A percentile compares a stretch with the other conserved stretches of the same genome.
These are phyloP conservation scores for Ophion obscuratus DNA, from an alignment of 2,888 invertebrate species.

Conservation along the genomic window DNA sequence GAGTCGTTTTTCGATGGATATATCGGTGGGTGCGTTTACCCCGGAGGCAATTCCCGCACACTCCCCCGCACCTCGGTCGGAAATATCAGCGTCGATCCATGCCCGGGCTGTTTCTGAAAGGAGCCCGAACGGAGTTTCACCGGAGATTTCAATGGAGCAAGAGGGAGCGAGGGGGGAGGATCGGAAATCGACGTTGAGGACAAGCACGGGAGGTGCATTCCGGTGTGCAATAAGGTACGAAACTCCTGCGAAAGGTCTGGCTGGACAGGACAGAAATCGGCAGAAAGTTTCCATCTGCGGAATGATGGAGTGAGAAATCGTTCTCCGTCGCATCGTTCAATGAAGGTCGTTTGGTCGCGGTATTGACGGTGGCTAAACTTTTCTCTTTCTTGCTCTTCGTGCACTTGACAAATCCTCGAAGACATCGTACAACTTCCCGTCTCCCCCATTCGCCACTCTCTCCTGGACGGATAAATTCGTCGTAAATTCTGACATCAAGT, in stretches of 20 bases:
- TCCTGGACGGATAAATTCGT: neutral
- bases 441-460: neutral
- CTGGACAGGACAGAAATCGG: slow-evolving; percentile 31
- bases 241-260: slow-evolving; percentile 6
- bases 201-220: slow-evolving; percentile 17
- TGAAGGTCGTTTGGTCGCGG: neutral
- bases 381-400: neutral
- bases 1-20: neutral
- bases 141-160: slow-evolving; percentile 42
- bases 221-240: slow-evolving; percentile 11
- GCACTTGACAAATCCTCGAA: neutral
- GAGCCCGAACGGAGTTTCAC: slow-evolving; percentile 35
- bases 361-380: neutral
- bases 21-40: neutral
- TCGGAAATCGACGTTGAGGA: slow-evolving; percentile 36
- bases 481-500: neutral
- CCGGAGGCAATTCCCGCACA: slow-evolving; percentile 1
- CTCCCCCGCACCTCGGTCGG: slow-evolving; percentile 14
- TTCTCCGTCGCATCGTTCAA: slow-evolving; percentile 23
- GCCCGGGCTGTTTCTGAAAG: slow-evolving; percentile 16
- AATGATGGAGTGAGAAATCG: slow-evolving; percentile 22
- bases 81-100: slow-evolving; percentile 41
- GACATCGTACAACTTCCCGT: neutral
- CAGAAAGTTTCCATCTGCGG: slow-evolving; percentile 48
- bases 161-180: slow-evolving; percentile 24